phyloP scores from a whole-genome alignment of 2,113 vertebrate species.

The Cariama cristata region DNA sequence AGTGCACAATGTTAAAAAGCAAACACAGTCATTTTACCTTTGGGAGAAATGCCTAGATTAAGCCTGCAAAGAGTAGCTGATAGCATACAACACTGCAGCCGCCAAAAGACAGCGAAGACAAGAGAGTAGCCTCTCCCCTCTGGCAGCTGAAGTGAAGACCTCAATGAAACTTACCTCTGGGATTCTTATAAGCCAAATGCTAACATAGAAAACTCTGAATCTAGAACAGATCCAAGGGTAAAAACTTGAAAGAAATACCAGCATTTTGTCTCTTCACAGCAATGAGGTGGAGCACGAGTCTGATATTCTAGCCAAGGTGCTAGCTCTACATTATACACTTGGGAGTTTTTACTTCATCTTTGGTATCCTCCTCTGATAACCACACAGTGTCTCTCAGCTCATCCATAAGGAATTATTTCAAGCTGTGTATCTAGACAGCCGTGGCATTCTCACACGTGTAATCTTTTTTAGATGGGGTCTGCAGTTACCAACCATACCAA shows the following conservation, averaged over 20 bases:
- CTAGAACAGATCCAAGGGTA: neutral
- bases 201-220: neutral
- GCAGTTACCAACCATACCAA: neutral
- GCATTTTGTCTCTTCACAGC: neutral
- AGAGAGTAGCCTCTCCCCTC: neutral
- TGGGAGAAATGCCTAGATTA: slow-evolving; percentile 22
- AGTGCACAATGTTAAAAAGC: slow-evolving; percentile 11
- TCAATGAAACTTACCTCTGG: neutral
- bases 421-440: neutral
- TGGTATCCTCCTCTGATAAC: neutral
- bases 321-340: neutral
- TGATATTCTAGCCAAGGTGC: neutral
- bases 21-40: slow-evolving; percentile 2
- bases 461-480: neutral
- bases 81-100: neutral
- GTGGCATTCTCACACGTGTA: neutral
- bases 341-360: neutral
- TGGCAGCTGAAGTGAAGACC: neutral
- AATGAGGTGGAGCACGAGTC: neutral
- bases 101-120: neutral
- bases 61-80: neutral
- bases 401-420: neutral
- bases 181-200: neutral
- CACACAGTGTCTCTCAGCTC: neutral
- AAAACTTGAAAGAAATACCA: neutral